phyloP scores from a whole-genome alignment of 2,797 vertebrate species.

The Amazona ochrocephala region DNA sequence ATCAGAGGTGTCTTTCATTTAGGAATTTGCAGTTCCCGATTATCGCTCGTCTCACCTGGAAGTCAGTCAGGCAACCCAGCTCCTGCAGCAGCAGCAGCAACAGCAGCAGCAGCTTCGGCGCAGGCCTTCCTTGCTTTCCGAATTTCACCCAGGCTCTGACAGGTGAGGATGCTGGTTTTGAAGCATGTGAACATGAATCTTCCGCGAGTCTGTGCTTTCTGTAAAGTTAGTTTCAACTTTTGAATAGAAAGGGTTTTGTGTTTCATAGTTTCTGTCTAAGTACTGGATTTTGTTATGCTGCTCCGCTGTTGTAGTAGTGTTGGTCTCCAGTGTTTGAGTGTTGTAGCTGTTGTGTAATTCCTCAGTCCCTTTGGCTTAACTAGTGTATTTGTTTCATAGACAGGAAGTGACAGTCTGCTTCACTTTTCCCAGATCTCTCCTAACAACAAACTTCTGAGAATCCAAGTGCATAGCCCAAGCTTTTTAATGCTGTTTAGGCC shows the following conservation, averaged over 20 bases:
- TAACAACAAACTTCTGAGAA: neutral
- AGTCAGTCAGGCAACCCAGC: constrained; percentile 79
- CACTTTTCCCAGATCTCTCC: neutral
- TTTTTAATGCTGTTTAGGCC: neutral
- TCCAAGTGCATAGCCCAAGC: neutral
- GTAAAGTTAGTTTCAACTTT: neutral
- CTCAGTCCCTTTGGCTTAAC: neutral
- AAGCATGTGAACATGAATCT: neutral
- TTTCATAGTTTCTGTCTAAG: neutral
- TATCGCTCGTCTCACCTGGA: constrained; percentile 91
- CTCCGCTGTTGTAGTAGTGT: neutral
- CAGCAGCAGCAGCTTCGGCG: constrained; percentile 89
- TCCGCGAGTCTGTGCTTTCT: neutral
- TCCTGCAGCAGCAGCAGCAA: constrained; percentile 85
- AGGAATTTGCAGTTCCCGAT: constrained; percentile 94
- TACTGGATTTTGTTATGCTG: neutral
- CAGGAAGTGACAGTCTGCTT: neutral
- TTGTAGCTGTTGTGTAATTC: neutral
- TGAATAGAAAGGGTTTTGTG: neutral
- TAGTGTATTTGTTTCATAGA: neutral
- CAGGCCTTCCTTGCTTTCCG: constrained; percentile 93
- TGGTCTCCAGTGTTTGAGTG: neutral
- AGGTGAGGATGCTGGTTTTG: constrained; percentile 77
- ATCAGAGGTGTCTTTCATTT: neutral
- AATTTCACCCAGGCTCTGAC: constrained; percentile 95